Base-by-base conservation (phyloP, 92 coral and sea anemone genomes). In the Phenganax marumi region DNA sequence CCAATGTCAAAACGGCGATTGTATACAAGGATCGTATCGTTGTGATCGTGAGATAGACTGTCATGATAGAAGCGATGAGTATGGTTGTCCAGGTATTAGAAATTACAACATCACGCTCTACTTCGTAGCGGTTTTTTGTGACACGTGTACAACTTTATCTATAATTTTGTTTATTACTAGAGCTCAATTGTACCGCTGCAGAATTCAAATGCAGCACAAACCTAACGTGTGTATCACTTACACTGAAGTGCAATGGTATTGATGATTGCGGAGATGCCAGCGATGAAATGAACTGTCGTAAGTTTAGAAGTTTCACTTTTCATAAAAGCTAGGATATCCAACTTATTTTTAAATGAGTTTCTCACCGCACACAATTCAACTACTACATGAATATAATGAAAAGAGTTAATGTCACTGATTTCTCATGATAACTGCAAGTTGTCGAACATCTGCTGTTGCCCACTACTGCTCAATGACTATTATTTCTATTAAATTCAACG, bases 1-100 rank as follows among this genome's bases (percentile, higher is more conserved):
- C 56, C 91, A 50, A 43, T 95, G 97, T 77, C 52, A 68, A 8
- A 90, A 91, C 88, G 97, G 96, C 11, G 91, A 81, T 46, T 95
- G 98, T 66, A 87, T 95, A 54, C 87, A 88, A 18, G 78, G 72
- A 66, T 24, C 72, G 43, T 66, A 23, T 33, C 72, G 72, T n/a
- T 66, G 74, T 23, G 26, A 80, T 6, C 92, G 91, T 90, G 39
- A 68, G 6, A 91, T 94, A 86, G 98, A 95, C 65, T 62, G 98
- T 64, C 76, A 76, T 21, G 98, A 95, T 89, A 87, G 85, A 10
- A 22, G 53, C 18, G 57, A 78, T 50, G 83, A 78, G 48, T 55
- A 43, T 19, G 83, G 83, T 8, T 78, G 83, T 63, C 72, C 83
- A 61, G 73, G 83, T 78, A 54, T 13, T 33, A 33, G 43, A 33